Evolutionary conservation across 2,113 vertebrate genomes (phyloP).

Genomic region (Erythrocercus mccallii): DNA sequence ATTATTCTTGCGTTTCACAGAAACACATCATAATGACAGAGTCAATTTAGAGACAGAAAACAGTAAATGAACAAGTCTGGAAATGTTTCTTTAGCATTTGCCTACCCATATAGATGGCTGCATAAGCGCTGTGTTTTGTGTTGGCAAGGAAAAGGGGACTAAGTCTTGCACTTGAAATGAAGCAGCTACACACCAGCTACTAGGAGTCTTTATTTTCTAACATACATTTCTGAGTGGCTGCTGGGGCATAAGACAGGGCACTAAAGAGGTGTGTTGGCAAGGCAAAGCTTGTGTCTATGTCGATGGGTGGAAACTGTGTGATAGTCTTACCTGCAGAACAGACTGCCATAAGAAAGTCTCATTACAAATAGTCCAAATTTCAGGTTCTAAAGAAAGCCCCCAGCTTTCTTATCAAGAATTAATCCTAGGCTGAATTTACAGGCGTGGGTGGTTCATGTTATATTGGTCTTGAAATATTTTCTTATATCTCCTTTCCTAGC

Average conservation of each 20-base stretch:
- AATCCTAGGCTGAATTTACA: background rate
- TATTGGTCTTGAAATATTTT: background rate
- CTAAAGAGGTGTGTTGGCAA: background rate
- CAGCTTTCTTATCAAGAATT: background rate
- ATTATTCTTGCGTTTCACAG: background rate
- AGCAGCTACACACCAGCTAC: background rate
- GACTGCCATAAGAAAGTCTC: background rate
- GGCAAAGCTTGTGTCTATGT: background rate
- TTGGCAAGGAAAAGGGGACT: background rate
- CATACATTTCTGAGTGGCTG: background rate
- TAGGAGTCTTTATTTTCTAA: background rate
- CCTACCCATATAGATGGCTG: background rate
- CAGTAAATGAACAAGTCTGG: background rate
- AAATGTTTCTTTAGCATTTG: background rate
- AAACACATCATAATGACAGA: background rate
- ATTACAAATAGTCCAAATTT: background rate
- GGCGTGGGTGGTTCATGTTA: background rate
- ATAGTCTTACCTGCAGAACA: background rate
- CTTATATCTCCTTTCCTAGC: background rate
- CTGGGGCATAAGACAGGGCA: background rate
- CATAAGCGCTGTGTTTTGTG: background rate
- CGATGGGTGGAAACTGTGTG: background rate
- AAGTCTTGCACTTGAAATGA: background rate
- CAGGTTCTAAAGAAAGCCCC: background rate
- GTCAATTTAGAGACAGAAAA: background rate